These are phyloP conservation scores for Nymphalis io DNA, from an alignment of 1,140 invertebrate genomes.

Conservation along the genomic window DNA sequence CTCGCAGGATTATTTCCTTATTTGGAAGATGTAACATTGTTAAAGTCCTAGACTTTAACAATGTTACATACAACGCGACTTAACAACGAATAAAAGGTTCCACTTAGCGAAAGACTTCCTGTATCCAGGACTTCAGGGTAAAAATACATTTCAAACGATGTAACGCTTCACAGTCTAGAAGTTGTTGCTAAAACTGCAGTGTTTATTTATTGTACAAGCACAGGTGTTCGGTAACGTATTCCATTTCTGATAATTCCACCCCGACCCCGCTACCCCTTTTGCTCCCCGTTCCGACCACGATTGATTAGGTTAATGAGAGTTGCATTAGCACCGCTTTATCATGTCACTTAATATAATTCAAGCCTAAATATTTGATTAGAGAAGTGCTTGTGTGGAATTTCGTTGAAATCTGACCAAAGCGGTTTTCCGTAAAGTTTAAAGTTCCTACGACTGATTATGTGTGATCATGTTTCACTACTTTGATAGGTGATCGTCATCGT, in stretches of 20 bases:
- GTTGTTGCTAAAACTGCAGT: no score
- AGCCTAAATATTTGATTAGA: background rate
- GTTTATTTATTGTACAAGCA: background rate
- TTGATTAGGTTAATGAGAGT: constrained; percentile 2
- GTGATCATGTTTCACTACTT: no score
- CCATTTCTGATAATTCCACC: background rate
- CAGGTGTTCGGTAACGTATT: background rate
- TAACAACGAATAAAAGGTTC: background rate
- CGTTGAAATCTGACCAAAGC: background rate
- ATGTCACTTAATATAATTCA: background rate
- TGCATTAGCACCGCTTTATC: constrained; percentile 17
- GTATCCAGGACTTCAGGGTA: background rate
- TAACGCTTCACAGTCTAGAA: background rate
- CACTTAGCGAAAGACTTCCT: background rate
- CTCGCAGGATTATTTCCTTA: background rate
- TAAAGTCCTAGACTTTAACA: background rate
- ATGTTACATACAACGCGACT: no score
- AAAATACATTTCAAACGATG: background rate
- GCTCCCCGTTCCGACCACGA: background rate
- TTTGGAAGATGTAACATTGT: background rate
- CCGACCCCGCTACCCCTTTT: background rate
- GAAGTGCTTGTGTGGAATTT: background rate
- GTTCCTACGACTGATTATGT: no score
- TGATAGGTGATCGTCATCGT: no score
- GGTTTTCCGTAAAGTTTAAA: no score